Conservation (phyloP, 1,140 invertebrate genomes). For the Laodelphax striatellus region DNA sequence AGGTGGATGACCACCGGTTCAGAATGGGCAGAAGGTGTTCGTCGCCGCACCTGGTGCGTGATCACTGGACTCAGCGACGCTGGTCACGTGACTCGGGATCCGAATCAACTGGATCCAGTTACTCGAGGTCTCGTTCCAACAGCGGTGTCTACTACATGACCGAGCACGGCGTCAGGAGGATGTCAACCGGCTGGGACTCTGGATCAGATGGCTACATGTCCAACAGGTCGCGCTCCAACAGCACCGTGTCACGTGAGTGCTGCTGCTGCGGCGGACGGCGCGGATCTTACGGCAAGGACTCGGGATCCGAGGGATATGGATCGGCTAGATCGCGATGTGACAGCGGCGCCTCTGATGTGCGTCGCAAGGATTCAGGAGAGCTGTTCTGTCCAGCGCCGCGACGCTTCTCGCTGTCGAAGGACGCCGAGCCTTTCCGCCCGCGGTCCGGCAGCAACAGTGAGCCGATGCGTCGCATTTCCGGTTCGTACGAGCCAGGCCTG, state of each 20-base stretch:
- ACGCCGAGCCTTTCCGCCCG: conserved; percentile 6
- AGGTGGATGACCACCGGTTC: conserved; percentile 44
- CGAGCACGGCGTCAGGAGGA: conserved; percentile 28
- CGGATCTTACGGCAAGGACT: conserved; percentile 19
- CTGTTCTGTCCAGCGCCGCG: conserved; percentile 10
- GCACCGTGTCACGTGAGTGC: conserved; percentile 27
- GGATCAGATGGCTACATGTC: conserved; percentile 33
- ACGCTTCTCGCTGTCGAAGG: conserved; percentile 6
- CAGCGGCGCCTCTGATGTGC: conserved; percentile 28
- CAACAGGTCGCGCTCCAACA: conserved; percentile 34
- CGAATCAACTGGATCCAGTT: conserved; percentile 42
- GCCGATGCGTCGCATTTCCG: neutral
- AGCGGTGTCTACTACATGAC: conserved; percentile 33
- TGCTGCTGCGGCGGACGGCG: conserved; percentile 28
- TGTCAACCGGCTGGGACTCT: conserved; percentile 33
- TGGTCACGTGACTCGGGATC: conserved; percentile 43
- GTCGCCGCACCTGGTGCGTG: conserved; percentile 37
- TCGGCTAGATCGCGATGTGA: conserved; percentile 38
- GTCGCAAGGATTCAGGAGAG: conserved; percentile 16
- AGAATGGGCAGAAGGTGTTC: conserved; percentile 38
- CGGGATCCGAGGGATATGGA: conserved; percentile 32
- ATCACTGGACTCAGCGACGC: conserved; percentile 43
- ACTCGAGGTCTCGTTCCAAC: conserved; percentile 41
- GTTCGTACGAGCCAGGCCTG: neutral
- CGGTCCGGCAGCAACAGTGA: conserved; percentile 19